Conservation (phyloP, 1,140 invertebrate species). For the honey bee (Apis mellifera) region DNA sequence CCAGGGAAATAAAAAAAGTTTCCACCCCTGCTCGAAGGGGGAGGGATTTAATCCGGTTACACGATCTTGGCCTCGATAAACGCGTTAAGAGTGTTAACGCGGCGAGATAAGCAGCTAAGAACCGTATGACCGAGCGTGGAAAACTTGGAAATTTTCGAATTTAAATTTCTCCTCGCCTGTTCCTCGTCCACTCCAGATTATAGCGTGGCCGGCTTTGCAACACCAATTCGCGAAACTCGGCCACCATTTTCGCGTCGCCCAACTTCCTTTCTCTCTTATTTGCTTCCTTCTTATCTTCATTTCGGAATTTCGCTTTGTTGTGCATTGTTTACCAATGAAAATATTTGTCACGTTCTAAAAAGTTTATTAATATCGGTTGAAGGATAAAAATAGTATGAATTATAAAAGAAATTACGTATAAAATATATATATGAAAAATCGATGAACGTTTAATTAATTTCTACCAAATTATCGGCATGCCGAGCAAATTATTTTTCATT, state of each 20-base stretch:
- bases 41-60: conserved; percentile 30
- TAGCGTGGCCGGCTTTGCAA: conserved; percentile 1
- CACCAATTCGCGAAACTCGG: conserved; percentile 6
- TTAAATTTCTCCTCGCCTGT: conserved; percentile 5
- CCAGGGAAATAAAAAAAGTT: conserved; percentile 5
- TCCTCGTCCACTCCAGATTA: conserved; percentile 3
- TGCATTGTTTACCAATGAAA: too few relatives aligned
- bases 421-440: too few relatives aligned
- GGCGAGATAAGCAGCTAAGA: conserved; percentile 13
- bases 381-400: too few relatives aligned
- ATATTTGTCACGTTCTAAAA: too few relatives aligned
- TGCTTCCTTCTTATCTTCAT: too few relatives aligned
- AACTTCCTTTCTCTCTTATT: not conserved
- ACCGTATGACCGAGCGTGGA: not conserved
- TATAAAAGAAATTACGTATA: too few relatives aligned
- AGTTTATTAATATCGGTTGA: too few relatives aligned
- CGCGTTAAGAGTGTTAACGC: conserved; percentile 29
- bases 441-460: too few relatives aligned
- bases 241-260: not conserved
- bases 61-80: conserved; percentile 12
- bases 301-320: too few relatives aligned
- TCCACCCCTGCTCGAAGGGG: not conserved
- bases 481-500: too few relatives aligned
- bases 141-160: conserved; percentile 25
- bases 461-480: too few relatives aligned